These are phyloP conservation scores for Sphenopsis melanotis DNA, from an alignment of 2,797 vertebrate species.

Conservation along the genomic window DNA sequence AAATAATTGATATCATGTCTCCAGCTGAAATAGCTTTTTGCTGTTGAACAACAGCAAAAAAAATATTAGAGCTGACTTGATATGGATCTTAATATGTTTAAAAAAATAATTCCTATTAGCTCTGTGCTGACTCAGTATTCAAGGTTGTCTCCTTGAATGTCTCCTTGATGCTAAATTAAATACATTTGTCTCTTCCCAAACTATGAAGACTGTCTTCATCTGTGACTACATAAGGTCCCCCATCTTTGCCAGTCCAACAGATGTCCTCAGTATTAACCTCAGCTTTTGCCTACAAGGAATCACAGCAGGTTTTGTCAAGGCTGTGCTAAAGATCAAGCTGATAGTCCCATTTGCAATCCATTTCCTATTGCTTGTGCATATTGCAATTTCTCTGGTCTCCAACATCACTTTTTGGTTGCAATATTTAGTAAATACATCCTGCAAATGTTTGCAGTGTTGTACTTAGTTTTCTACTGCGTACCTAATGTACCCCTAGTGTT, in stretches of 20 bases:
- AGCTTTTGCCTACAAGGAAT: not conserved
- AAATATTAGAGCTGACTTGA: not conserved
- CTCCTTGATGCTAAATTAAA: not conserved
- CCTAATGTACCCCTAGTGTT: not conserved
- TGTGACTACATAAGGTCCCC: not conserved
- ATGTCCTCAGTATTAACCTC: not conserved
- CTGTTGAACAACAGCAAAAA: not conserved
- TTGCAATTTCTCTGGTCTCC: not conserved
- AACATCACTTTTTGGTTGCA: not conserved
- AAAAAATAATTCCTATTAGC: not conserved
- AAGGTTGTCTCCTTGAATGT: not conserved
- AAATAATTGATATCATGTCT: not conserved
- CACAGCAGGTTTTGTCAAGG: not conserved
- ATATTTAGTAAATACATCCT: not conserved
- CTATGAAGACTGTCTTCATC: not conserved
- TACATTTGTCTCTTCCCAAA: not conserved
- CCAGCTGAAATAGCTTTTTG: not conserved
- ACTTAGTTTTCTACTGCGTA: not conserved
- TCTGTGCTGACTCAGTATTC: not conserved
- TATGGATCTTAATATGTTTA: not conserved
- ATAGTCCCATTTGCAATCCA: not conserved
- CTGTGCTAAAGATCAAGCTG: not conserved
- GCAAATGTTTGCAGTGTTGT: not conserved
- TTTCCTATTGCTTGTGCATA: not conserved
- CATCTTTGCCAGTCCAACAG: not conserved